A percentile compares a stretch with the other conserved stretches of the same genome.
phyloP scores from a whole-genome alignment of 2,888 invertebrate genomes.

The Gymnosoma rotundatum region DNA sequence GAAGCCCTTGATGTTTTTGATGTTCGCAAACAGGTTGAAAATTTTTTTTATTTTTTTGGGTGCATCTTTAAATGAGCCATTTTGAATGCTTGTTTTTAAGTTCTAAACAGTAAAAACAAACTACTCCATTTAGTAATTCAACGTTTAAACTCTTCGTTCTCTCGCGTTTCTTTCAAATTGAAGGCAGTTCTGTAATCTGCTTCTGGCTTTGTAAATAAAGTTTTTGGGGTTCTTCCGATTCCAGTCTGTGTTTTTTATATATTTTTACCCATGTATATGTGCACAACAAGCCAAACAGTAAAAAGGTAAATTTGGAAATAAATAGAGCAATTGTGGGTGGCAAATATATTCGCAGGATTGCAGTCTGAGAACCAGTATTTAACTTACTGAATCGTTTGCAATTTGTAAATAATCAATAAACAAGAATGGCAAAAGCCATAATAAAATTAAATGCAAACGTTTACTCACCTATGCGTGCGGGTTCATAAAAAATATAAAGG shows the following conservation, averaged over 20 bases:
- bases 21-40: slow-evolving; percentile 61
- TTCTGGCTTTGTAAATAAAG: slow-evolving; percentile 32
- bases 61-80: slow-evolving; percentile 51
- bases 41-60: slow-evolving; percentile 64
- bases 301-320: slow-evolving; percentile 28
- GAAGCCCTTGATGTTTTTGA: slow-evolving; percentile 63
- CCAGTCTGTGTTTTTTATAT: slow-evolving; percentile 25
- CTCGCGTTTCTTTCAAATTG: too few species aligned
- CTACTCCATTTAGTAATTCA: slow-evolving; percentile 21
- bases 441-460: slow-evolving; percentile 19
- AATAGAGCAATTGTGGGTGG: slow-evolving; percentile 26
- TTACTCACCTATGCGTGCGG: not conserved
- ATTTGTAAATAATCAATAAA: slow-evolving; percentile 68
- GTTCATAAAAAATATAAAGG: not conserved
- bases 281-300: slow-evolving; percentile 33
- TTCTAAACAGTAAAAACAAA: slow-evolving; percentile 20
- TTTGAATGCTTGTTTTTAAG: slow-evolving; percentile 33
- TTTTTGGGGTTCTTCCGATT: slow-evolving; percentile 51
- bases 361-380: slow-evolving; percentile 5
- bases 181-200: slow-evolving; percentile 27
- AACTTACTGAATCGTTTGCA: slow-evolving; percentile 58
- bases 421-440: slow-evolving; percentile 44
- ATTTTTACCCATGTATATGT: slow-evolving; percentile 19
- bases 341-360: slow-evolving; percentile 16
- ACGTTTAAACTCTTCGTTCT: slow-evolving; percentile 16